A percentile compares a stretch with the other conserved stretches of the same genome.
Conservation (phyloP, 2,113 vertebrate species). For the Bubo bubo region DNA sequence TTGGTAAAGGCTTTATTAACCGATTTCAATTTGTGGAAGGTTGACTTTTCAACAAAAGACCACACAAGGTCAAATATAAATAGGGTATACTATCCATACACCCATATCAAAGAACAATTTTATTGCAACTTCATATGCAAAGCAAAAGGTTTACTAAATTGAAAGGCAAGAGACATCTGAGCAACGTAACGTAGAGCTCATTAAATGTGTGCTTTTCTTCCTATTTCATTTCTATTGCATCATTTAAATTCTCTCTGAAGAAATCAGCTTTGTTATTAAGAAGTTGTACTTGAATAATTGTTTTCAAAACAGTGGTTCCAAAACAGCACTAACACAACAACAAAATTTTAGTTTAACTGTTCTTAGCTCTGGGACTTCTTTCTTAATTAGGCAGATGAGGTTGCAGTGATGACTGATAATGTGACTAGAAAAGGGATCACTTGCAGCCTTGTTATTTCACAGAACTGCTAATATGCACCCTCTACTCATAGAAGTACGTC, state of each 20-base stretch:
- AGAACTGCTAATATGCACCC: background rate
- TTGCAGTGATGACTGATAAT: background rate
- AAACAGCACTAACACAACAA: background rate
- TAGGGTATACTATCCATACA: background rate
- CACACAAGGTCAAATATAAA: background rate
- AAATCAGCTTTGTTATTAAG: background rate
- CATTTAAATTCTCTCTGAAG: slow-evolving; percentile 50
- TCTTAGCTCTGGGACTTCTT: background rate
- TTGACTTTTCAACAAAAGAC: background rate
- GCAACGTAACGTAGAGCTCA: background rate
- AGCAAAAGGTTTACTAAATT: background rate
- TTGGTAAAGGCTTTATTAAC: background rate
- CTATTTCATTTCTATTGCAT: slow-evolving; percentile 72
- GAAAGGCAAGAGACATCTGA: background rate
- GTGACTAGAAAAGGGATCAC: background rate
- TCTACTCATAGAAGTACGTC: background rate
- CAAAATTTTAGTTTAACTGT: background rate
- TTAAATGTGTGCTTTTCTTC: background rate
- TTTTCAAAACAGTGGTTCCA: background rate
- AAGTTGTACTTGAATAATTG: background rate
- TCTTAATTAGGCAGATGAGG: background rate
- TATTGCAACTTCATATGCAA: background rate
- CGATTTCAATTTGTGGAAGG: background rate
- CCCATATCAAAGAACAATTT: background rate
- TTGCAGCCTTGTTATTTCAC: background rate